phyloP scores from a whole-genome alignment of 2,888 invertebrate genomes.

The Lycophotia porphyrea region DNA sequence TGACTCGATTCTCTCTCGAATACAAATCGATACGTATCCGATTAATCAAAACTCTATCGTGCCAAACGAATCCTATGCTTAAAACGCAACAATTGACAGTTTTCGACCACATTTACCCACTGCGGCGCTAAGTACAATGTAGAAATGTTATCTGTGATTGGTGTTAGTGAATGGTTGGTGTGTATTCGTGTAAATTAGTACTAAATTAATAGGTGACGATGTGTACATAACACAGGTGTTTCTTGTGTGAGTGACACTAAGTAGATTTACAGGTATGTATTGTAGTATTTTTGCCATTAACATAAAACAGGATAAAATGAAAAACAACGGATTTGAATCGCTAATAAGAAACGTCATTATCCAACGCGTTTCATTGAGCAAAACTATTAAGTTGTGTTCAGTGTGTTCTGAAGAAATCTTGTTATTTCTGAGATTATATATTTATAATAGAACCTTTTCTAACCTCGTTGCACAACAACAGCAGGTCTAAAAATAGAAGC shows the following conservation, averaged over 20 bases:
- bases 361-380: background rate
- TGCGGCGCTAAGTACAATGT: slow-evolving; percentile 63
- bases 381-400: background rate
- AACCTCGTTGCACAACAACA: background rate
- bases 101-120: slow-evolving; percentile 35
- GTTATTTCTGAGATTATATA: slow-evolving; percentile 16
- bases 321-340: slow-evolving; percentile 22
- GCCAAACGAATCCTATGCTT: slow-evolving; percentile 69
- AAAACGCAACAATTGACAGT: slow-evolving; percentile 65
- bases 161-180: slow-evolving; percentile 77
- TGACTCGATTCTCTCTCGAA: slow-evolving; percentile 70
- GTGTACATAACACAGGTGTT: slow-evolving; percentile 65
- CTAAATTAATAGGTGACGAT: slow-evolving; percentile 69
- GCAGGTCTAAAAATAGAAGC: slow-evolving; percentile 8
- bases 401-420: background rate
- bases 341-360: slow-evolving; percentile 7
- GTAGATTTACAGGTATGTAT: slow-evolving; percentile 68
- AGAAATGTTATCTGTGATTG: slow-evolving; percentile 68
- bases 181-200: slow-evolving; percentile 61
- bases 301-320: background rate
- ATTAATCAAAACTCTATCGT: slow-evolving; percentile 74
- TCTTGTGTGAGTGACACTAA: slow-evolving; percentile 60
- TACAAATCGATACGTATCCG: slow-evolving; percentile 83
- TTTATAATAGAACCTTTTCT: background rate
- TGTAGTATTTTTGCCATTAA: slow-evolving; percentile 4